phyloP scores from a whole-genome alignment of 1,140 invertebrate species.

The Zaprionus davidi region DNA sequence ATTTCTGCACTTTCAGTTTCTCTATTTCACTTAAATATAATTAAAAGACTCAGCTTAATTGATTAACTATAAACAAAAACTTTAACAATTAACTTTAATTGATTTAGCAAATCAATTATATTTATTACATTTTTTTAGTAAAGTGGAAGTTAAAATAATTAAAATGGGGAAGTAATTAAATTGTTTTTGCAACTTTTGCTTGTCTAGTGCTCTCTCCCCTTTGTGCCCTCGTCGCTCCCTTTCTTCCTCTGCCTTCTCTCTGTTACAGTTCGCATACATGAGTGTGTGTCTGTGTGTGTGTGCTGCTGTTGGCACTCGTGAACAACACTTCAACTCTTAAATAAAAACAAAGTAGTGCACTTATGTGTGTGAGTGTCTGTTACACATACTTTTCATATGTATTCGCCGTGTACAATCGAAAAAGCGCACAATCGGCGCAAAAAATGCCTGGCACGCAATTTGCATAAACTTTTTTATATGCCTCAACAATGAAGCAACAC shows the following conservation, averaged over 20 bases:
- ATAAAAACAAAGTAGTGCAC: slow-evolving; percentile 44
- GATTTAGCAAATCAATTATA: not conserved
- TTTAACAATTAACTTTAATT: not conserved
- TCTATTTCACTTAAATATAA: no score
- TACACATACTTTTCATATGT: slow-evolving; percentile 25
- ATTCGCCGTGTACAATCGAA: slow-evolving; percentile 21
- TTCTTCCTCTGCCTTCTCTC: not conserved
- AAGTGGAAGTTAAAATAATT: not conserved
- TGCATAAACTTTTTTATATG: slow-evolving; percentile 67
- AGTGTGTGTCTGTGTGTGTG: not conserved
- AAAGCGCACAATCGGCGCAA: slow-evolving; percentile 7
- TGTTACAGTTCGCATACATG: not conserved
- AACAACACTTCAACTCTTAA: slow-evolving; percentile 29
- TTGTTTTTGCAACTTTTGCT: slow-evolving; percentile 2
- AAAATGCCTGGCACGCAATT: slow-evolving; percentile 44
- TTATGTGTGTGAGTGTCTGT: slow-evolving; percentile 1
- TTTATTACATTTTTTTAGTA: not conserved
- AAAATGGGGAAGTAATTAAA: not conserved
- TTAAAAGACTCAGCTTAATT: no score
- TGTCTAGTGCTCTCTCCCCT: no score
- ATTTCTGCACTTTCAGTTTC: no score
- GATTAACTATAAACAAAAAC: no score
- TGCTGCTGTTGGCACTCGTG: slow-evolving; percentile 3
- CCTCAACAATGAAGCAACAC: slow-evolving; percentile 23
- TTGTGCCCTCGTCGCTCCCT: no score